These are phyloP conservation scores for Thermophis baileyi DNA, from an alignment of 2,113 vertebrate genomes.

Conservation along the genomic window DNA sequence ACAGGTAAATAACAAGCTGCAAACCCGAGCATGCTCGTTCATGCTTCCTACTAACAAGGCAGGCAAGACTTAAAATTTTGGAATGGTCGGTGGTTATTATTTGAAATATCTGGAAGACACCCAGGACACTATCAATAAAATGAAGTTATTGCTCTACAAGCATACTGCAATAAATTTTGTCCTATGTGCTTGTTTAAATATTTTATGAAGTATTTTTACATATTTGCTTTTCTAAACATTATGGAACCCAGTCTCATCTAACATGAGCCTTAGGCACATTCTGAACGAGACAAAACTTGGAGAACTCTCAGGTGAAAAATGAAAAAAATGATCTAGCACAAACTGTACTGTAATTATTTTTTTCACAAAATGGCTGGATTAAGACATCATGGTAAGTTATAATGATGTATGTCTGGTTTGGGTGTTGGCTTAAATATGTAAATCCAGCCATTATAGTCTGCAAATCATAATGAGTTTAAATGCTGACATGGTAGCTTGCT, in stretches of 20 bases:
- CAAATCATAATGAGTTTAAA: neutral
- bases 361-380: neutral
- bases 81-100: neutral
- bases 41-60: neutral
- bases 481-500: neutral
- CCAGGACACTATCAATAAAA: neutral
- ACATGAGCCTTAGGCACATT: neutral
- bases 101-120: neutral
- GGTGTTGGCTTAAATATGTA: neutral
- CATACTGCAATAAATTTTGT: slow-evolving; percentile 3
- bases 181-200: slow-evolving; percentile 28
- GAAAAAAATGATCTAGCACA: neutral
- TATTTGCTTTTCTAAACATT: neutral
- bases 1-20: slow-evolving; percentile 27
- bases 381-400: neutral
- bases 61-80: slow-evolving; percentile 33
- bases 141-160: slow-evolving; percentile 11
- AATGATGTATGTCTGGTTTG: neutral
- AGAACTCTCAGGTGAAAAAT: neutral
- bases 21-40: neutral
- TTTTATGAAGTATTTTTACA: slow-evolving; percentile 35
- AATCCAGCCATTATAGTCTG: neutral
- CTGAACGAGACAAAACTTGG: neutral
- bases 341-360: neutral
- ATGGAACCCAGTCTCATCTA: neutral